Conservation (phyloP, 2,888 invertebrate genomes). For the Chrysolina haemoptera region DNA sequence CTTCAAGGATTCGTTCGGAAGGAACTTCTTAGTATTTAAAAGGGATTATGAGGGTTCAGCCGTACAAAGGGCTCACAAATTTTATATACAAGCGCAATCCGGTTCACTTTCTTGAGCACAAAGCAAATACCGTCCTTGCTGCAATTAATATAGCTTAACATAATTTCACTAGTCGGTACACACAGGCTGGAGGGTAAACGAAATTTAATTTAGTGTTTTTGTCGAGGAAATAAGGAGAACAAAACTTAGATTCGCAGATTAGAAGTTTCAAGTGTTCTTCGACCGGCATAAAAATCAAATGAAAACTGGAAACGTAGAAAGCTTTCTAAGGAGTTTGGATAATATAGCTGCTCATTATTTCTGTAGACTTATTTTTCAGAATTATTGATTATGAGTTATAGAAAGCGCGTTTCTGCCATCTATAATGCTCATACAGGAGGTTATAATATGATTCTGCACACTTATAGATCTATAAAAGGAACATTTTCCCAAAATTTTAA, state of each 20-base stretch:
- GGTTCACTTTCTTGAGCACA: conserved; percentile 57
- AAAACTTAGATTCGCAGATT: not conserved
- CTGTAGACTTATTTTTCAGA: not conserved
- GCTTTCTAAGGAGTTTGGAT: not conserved
- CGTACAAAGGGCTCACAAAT: conserved; percentile 57
- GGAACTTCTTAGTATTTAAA: conserved; percentile 56
- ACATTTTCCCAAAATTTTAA: no score
- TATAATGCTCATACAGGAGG: not conserved
- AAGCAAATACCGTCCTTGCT: conserved; percentile 58
- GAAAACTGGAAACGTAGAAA: not conserved
- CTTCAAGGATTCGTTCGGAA: conserved; percentile 50
- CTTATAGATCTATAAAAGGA: no score
- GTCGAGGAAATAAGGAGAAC: conserved; percentile 11
- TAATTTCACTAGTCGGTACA: conserved; percentile 40
- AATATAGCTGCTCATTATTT: not conserved
- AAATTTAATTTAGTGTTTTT: conserved; percentile 30
- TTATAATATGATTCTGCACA: not conserved
- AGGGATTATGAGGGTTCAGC: conserved; percentile 59
- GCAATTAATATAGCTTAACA: conserved; percentile 56
- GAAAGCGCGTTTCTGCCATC: not conserved
- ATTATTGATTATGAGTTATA: not conserved
- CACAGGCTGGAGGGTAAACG: conserved; percentile 23
- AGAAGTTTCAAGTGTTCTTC: conserved; percentile 15
- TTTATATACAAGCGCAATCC: conserved; percentile 55
- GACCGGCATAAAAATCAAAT: conserved; percentile 6